These are phyloP conservation scores for Chaetophractus vellerosus DNA, from an alignment of 2,797 vertebrate genomes.

Conservation along the genomic window DNA sequence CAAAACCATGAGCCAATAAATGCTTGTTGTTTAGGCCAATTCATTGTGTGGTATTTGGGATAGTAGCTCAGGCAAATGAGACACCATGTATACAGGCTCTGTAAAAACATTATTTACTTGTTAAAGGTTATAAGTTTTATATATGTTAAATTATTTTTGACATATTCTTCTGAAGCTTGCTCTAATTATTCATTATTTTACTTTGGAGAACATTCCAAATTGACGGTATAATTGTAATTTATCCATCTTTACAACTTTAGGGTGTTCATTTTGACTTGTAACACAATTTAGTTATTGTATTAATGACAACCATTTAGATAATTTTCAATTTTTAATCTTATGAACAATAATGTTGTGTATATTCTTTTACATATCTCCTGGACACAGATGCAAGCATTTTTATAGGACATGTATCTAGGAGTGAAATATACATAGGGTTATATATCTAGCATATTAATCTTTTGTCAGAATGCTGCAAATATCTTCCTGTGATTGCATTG, in stretches of 20 bases:
- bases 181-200: conserved; percentile 23
- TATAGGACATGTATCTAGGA: neutral
- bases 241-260: neutral
- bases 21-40: no score
- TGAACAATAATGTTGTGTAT: neutral
- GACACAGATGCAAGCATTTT: neutral
- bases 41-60: no score
- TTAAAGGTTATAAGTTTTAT: conserved; percentile 10
- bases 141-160: conserved; percentile 17
- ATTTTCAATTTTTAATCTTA: conserved; percentile 10
- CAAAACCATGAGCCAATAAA: no score
- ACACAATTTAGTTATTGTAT: conserved; percentile 7
- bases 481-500: neutral
- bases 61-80: no score
- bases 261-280: neutral
- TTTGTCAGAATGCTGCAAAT: neutral
- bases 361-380: neutral
- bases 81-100: neutral
- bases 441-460: neutral
- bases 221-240: neutral
- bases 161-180: neutral
- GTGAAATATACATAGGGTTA: neutral
- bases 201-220: neutral
- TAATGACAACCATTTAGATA: neutral
- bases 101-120: conserved; percentile 27